These are phyloP conservation scores for Gobiocypris rarus DNA, from an alignment of 2,113 vertebrate species.

Conservation along the genomic window DNA sequence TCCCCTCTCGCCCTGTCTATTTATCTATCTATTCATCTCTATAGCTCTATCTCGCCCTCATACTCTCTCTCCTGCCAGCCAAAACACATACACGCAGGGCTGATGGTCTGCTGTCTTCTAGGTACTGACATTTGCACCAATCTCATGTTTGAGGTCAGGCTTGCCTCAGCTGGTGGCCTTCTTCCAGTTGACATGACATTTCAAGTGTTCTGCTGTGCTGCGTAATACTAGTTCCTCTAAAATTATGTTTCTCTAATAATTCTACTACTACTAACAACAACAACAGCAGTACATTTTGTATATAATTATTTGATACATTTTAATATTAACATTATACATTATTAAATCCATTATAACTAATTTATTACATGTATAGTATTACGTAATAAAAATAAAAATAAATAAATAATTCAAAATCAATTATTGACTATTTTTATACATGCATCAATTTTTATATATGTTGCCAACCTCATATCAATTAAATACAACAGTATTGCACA, in stretches of 20 bases:
- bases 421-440: too few relatives aligned
- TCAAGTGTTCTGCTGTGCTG: neutral
- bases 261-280: too few relatives aligned
- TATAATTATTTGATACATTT: neutral
- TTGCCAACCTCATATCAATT: too few relatives aligned
- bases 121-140: slow-evolving; percentile 15
- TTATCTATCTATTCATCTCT: neutral
- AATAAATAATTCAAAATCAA: too few relatives aligned
- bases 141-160: neutral
- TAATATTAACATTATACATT: neutral
- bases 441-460: too few relatives aligned
- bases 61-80: neutral
- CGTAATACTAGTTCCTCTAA: neutral
- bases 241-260: neutral
- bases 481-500: too few relatives aligned
- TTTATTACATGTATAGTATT: too few relatives aligned
- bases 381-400: too few relatives aligned
- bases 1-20: neutral
- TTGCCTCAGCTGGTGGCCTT: neutral
- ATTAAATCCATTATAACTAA: neutral
- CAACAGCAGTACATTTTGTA: neutral
- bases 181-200: neutral
- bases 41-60: neutral
- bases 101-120: slow-evolving; percentile 3
- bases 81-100: neutral